Conservation (phyloP, 2,797 vertebrate species). For the Pangasius larnaudii region DNA sequence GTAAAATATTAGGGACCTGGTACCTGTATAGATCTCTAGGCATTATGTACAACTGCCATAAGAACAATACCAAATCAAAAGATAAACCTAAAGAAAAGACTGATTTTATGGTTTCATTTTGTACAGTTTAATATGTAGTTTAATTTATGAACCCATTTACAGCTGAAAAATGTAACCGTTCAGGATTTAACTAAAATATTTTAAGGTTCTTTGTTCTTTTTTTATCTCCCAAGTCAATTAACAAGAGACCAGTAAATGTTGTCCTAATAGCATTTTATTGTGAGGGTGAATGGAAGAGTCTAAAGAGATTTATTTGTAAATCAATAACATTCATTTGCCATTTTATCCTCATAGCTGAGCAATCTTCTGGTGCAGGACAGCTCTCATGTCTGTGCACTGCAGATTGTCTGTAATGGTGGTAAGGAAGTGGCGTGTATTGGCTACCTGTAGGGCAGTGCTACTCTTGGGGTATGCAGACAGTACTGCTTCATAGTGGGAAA, state of each 20-base stretch:
- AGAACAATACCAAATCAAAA: neutral
- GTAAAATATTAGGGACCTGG: neutral
- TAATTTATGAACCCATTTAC: neutral
- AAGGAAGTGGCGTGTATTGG: constrained; percentile 88
- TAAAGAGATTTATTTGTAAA: neutral
- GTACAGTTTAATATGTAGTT: neutral
- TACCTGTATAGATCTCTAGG: neutral
- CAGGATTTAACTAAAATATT: neutral
- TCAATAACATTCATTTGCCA: neutral
- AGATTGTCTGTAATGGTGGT: constrained; percentile 82
- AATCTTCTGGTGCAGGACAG: constrained; percentile 90
- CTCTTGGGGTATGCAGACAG: constrained; percentile 73
- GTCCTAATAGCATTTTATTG: constrained; percentile 28
- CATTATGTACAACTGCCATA: neutral
- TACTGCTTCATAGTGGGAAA: constrained; percentile 82
- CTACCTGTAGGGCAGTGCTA: constrained; percentile 76
- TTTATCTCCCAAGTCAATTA: neutral
- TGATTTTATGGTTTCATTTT: neutral
- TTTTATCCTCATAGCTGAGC: constrained; percentile 66
- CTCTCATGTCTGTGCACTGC: constrained; percentile 77
- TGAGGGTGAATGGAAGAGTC: neutral
- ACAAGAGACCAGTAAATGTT: constrained; percentile 7
- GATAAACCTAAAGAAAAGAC: neutral
- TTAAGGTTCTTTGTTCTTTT: neutral
- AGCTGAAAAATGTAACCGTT: neutral